phyloP scores from a whole-genome alignment of 2,888 invertebrate species.

The Noctua janthina region DNA sequence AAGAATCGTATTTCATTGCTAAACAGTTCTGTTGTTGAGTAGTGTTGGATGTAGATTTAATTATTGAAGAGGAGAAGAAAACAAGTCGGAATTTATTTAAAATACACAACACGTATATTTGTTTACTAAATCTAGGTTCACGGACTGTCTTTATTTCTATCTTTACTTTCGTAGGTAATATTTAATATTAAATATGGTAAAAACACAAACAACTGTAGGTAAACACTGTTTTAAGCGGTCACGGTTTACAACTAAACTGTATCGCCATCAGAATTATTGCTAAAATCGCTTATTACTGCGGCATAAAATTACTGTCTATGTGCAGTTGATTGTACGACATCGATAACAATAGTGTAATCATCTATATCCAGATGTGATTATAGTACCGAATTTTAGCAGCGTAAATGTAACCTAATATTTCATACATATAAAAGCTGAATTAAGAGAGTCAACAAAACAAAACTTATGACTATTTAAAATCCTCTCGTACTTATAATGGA shows the following conservation, averaged over 20 bases:
- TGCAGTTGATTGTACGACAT: background rate
- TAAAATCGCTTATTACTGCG: background rate
- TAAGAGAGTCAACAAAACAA: background rate
- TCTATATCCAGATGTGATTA: background rate
- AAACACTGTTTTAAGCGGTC: too few species aligned
- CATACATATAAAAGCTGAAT: background rate
- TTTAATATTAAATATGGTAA: background rate
- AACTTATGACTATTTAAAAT: background rate
- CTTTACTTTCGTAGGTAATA: background rate
- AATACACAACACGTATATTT: background rate
- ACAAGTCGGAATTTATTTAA: background rate
- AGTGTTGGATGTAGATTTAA: slow-evolving; percentile 15
- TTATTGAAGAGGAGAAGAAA: background rate
- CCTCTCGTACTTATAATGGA: slow-evolving; percentile 18
- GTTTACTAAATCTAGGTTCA: background rate
- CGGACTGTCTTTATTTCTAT: background rate
- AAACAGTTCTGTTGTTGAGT: slow-evolving; percentile 56
- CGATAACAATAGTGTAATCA: background rate
- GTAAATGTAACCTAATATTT: background rate
- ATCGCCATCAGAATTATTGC: background rate
- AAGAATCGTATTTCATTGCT: slow-evolving; percentile 72
- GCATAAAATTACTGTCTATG: too few species aligned
- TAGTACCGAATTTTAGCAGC: background rate
- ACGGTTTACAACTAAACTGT: background rate
- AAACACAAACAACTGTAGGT: background rate